Evolutionary conservation across 2,113 vertebrate species (phyloP).

Genomic region (Carollia perspicillata): DNA sequence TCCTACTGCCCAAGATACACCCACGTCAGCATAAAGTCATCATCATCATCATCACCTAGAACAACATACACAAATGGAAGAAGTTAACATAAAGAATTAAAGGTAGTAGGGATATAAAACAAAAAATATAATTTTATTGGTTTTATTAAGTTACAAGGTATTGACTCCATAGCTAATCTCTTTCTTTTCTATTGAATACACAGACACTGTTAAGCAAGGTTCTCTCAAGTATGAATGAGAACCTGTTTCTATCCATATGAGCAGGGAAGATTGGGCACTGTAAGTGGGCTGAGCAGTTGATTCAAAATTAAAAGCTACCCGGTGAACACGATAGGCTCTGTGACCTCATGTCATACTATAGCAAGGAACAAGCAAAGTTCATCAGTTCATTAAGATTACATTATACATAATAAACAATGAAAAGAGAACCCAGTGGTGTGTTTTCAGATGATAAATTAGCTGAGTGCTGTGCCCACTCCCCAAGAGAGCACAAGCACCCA

Average conservation of each 20-base stretch:
- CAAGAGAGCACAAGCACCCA: neutral
- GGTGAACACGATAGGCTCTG: neutral
- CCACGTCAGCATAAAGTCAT: neutral
- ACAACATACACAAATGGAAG: neutral
- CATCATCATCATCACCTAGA: neutral
- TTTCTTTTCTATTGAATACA: neutral
- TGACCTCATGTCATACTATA: neutral
- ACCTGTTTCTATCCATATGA: neutral
- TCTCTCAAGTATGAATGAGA: neutral
- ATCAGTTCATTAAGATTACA: neutral
- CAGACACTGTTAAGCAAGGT: neutral
- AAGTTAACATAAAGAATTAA: neutral
- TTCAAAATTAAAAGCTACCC: neutral
- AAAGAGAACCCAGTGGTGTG: neutral
- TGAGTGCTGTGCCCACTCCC: neutral
- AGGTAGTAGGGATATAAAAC: neutral
- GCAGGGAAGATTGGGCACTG: neutral
- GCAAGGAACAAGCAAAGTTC: neutral
- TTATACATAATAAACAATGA: neutral
- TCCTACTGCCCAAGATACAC: neutral
- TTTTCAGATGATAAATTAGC: neutral
- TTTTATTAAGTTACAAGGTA: neutral
- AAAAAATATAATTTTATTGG: neutral
- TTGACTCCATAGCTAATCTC: neutral
- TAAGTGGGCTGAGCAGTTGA: neutral